Conservation (phyloP, 2,797 vertebrate species). For the Sebastes vulpes region DNA sequence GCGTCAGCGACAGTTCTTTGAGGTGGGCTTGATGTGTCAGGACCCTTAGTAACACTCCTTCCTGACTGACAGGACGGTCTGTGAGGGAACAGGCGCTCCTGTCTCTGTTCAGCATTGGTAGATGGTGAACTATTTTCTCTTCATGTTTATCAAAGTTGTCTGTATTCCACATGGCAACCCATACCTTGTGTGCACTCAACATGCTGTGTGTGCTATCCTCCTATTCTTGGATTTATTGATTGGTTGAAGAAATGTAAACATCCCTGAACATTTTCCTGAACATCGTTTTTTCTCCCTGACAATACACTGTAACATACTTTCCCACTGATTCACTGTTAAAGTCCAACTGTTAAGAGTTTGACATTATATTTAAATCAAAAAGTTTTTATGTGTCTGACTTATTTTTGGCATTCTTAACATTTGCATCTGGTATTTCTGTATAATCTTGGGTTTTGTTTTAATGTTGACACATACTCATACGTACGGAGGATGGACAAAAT, state of each 20-base stretch:
- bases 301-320: neutral
- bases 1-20: neutral
- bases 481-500: neutral
- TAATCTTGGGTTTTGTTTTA: neutral
- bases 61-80: neutral
- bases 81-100: neutral
- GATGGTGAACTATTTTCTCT: neutral
- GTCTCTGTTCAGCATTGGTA: neutral
- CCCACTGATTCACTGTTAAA: neutral
- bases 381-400: neutral
- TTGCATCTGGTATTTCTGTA: neutral
- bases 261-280: neutral
- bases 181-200: neutral
- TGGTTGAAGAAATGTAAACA: neutral
- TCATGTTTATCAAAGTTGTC: neutral
- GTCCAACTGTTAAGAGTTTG: neutral
- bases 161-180: neutral
- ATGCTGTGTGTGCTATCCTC: neutral
- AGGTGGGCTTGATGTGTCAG: slow-evolving; percentile 1
- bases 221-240: neutral
- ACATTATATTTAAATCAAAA: neutral
- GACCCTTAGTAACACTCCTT: neutral
- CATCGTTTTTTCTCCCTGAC: too few relatives aligned
- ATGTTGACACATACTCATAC: neutral
- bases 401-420: neutral